phyloP scores from a whole-genome alignment of 2,113 vertebrate species.

The Pongo pygmaeus region DNA sequence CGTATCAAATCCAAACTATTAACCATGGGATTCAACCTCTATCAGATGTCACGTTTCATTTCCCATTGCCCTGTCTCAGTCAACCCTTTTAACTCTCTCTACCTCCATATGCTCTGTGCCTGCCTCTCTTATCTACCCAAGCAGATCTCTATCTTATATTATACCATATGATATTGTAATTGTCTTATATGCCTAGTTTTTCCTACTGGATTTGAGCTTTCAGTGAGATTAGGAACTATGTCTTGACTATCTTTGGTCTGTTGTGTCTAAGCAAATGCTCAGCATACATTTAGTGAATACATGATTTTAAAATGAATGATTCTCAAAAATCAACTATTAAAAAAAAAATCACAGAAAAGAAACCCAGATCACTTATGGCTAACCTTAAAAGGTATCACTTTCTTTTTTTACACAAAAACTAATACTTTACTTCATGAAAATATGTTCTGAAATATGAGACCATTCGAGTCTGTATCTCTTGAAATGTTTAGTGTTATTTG shows the following conservation, averaged over 20 bases:
- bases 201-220: conserved; percentile 10
- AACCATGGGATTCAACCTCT: background rate
- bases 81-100: background rate
- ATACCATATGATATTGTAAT: background rate
- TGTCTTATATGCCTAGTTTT: background rate
- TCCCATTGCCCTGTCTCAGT: background rate
- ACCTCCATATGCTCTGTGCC: background rate
- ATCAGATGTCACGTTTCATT: conserved; percentile 8
- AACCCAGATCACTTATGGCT: background rate
- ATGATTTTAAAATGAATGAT: background rate
- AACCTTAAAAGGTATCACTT: conserved; percentile 25
- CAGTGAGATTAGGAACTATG: background rate
- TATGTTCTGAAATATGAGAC: background rate
- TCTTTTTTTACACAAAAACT: background rate
- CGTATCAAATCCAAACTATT: conserved; percentile 37
- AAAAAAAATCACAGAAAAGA: conserved; percentile 8
- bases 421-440: conserved; percentile 52
- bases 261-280: background rate
- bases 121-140: background rate
- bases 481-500: background rate
- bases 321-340: background rate
- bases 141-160: background rate
- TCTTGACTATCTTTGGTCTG: background rate
- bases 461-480: background rate
- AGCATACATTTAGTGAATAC: conserved; percentile 37